Conservation (phyloP, 35 echinoderm and acorn worm species). For the Heliocidaris erythrogramma region DNA sequence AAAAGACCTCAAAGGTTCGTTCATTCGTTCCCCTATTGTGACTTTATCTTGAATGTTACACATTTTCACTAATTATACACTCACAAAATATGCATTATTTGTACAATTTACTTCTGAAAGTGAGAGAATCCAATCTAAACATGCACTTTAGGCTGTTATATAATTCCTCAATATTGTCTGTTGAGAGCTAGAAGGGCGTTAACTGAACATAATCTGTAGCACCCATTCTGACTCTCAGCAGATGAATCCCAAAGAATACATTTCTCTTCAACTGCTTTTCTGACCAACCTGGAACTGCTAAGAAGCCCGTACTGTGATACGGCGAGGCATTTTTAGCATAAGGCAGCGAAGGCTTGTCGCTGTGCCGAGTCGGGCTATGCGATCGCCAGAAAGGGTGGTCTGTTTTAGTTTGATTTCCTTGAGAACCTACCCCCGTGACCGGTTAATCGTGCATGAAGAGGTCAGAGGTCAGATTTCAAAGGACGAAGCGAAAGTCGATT, state of each 20-base stretch:
- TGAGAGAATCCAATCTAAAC: not conserved
- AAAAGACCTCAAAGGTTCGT: not conserved
- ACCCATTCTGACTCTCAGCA: not conserved
- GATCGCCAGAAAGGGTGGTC: constrained; percentile 30
- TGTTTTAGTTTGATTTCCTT: not conserved
- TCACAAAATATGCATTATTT: not conserved
- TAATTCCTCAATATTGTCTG: not conserved
- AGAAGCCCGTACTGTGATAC: not conserved
- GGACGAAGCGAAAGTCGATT: not conserved
- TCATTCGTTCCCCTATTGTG: not conserved
- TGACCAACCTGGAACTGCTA: constrained; percentile 23
- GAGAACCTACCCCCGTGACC: not conserved
- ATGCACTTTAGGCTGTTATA: not conserved
- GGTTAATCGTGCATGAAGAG: not conserved
- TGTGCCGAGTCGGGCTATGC: constrained; percentile 18
- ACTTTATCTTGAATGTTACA: not conserved
- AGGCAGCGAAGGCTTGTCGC: not conserved
- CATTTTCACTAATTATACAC: not conserved
- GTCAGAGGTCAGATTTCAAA: not conserved
- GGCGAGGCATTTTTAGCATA: not conserved
- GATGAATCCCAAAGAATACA: not conserved
- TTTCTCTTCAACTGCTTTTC: not conserved
- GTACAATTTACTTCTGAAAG: not conserved
- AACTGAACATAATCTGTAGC: not conserved
- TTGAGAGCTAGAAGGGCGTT: not conserved